A percentile compares a stretch with the other conserved stretches of the same genome.
Evolutionary conservation across 2,797 vertebrate species (phyloP).

Genomic region (Xiphophorus birchmanni): DNA sequence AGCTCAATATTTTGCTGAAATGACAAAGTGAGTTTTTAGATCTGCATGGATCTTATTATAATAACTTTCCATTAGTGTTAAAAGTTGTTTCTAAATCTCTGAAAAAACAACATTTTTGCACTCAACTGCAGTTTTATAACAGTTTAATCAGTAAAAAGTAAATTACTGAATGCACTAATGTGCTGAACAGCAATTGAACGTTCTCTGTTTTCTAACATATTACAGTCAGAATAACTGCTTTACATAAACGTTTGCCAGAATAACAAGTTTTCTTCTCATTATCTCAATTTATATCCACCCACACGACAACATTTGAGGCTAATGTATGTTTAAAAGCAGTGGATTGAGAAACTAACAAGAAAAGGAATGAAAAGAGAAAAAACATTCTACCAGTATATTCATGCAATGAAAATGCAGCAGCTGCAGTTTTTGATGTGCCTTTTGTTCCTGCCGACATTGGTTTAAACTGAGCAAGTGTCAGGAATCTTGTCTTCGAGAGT

Average conservation of each 20-base stretch:
- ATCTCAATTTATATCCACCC: background rate
- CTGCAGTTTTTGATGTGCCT: background rate
- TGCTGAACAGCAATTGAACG: background rate
- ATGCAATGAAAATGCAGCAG: background rate
- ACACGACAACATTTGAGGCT: background rate
- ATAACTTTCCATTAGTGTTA: background rate
- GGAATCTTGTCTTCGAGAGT: background rate
- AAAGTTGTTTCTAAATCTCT: background rate
- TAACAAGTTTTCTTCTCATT: background rate
- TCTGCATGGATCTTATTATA: background rate
- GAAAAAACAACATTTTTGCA: background rate
- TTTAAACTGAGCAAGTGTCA: background rate
- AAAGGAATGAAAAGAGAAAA: background rate
- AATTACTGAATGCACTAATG: background rate
- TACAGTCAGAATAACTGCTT: background rate
- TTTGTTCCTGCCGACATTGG: background rate
- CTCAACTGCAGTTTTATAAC: background rate
- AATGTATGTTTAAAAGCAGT: too few relatives aligned
- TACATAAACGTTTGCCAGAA: background rate
- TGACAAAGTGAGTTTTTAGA: background rate
- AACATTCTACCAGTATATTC: background rate
- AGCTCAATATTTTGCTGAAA: background rate
- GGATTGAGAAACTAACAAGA: background rate
- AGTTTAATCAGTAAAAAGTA: background rate
- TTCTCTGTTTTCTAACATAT: background rate